Conservation (phyloP, 2,888 invertebrate species). For the Latrodectus hesperus region DNA sequence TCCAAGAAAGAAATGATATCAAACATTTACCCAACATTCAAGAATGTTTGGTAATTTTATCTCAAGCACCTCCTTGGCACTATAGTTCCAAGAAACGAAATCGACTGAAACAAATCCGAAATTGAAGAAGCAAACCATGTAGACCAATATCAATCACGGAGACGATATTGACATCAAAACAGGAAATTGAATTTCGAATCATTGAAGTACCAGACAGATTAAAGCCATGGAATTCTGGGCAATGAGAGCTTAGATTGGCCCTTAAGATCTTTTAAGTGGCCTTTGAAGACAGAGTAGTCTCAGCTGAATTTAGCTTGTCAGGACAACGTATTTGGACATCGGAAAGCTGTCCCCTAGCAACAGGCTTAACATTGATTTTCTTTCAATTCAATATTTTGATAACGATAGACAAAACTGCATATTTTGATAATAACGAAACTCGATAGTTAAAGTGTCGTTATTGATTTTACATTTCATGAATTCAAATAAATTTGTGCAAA, state of each 20-base stretch:
- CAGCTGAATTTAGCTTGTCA: slow-evolving; percentile 16
- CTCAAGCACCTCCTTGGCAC: no score
- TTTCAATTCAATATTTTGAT: slow-evolving; percentile 39
- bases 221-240: slow-evolving; percentile 28
- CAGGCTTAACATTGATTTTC: slow-evolving; percentile 51
- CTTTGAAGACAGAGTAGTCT: slow-evolving; percentile 3
- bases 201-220: slow-evolving; percentile 11
- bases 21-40: slow-evolving; percentile 24
- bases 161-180: background rate
- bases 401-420: slow-evolving; percentile 21
- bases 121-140: background rate
- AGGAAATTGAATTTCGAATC: background rate
- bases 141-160: background rate
- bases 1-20: no score
- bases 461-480: background rate
- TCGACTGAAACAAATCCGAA: background rate
- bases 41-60: background rate
- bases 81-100: background rate
- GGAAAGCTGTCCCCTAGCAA: slow-evolving; percentile 50
- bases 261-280: slow-evolving; percentile 10
- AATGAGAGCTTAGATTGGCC: slow-evolving; percentile 24
- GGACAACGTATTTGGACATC: slow-evolving; percentile 36
- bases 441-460: background rate
- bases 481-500: background rate
- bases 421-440: background rate